Evolutionary conservation across 1,140 invertebrate species (phyloP).

Genomic region (Drosophila navojoa): DNA sequence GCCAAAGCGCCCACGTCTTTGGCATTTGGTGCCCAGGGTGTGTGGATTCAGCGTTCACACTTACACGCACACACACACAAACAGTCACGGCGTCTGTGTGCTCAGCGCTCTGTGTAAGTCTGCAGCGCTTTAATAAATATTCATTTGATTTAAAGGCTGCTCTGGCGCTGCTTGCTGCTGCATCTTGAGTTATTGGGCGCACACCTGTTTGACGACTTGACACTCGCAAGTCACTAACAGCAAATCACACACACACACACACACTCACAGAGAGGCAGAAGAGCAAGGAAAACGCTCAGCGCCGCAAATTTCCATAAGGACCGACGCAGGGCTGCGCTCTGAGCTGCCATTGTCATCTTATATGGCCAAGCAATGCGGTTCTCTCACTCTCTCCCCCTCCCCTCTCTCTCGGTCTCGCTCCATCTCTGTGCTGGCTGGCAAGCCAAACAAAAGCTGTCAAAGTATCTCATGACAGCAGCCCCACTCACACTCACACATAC

Average conservation of each 20-base stretch:
- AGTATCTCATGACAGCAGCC: slow-evolving; percentile 65
- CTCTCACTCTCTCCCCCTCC: not conserved
- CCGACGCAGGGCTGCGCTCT: slow-evolving; percentile 22
- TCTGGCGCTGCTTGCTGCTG: slow-evolving; percentile 27
- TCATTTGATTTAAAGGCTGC: slow-evolving; percentile 60
- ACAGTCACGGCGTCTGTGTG: not conserved
- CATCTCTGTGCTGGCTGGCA: slow-evolving; percentile 15
- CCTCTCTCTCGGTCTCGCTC: not conserved
- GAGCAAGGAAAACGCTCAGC: slow-evolving; percentile 44
- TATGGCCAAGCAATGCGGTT: slow-evolving; percentile 24
- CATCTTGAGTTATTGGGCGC: slow-evolving; percentile 49
- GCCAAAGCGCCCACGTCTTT: slow-evolving; percentile 63
- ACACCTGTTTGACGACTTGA: slow-evolving; percentile 64
- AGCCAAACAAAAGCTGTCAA: slow-evolving; percentile 64
- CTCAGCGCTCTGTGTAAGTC: not conserved
- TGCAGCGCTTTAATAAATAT: slow-evolving; percentile 70
- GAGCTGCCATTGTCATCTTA: slow-evolving; percentile 50
- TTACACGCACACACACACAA: not conserved
- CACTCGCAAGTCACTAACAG: slow-evolving; percentile 25
- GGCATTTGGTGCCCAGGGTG: slow-evolving; percentile 41
- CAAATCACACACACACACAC: slow-evolving; percentile 26
- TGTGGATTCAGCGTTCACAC: not conserved
- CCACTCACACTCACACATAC: slow-evolving; percentile 16
- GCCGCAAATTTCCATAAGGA: slow-evolving; percentile 67
- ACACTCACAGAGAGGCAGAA: slow-evolving; percentile 16